Percentiles rank a stretch among this genome's conserved stretches.
These are phyloP conservation scores for Gila robusta DNA, from an alignment of 2,797 vertebrate species.

Conservation along the genomic window DNA sequence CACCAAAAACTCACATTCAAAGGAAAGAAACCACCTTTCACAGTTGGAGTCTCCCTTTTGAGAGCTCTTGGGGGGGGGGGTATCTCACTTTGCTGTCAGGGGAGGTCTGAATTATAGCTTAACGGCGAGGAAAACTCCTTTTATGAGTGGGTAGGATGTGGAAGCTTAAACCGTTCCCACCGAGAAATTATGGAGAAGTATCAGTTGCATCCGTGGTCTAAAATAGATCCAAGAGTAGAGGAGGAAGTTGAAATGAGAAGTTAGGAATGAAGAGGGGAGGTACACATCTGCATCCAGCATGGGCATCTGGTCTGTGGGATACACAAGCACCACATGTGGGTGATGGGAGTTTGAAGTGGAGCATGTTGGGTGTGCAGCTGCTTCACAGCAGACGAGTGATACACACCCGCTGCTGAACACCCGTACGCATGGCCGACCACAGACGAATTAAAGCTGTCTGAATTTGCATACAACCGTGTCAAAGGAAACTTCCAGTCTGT, in stretches of 20 bases:
- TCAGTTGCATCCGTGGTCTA: conserved; percentile 15
- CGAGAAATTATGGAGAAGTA: conserved; percentile 4
- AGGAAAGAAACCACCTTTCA: not conserved
- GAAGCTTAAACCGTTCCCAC: conserved; percentile 10
- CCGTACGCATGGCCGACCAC: not conserved
- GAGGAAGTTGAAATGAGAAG: conserved; percentile 32
- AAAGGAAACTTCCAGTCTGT: conserved; percentile 32
- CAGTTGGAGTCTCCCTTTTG: not conserved
- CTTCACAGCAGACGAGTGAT: conserved; percentile 13
- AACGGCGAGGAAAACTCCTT: conserved; percentile 2
- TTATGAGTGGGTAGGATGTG: conserved; percentile 11
- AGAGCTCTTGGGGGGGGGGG: no score
- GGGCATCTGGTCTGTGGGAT: conserved; percentile 30
- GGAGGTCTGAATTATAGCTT: conserved; percentile 7
- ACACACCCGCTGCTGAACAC: not conserved
- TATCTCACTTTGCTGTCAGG: conserved; percentile 4
- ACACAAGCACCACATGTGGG: conserved; percentile 17
- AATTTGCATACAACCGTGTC: conserved; percentile 8
- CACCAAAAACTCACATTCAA: conserved; percentile 25
- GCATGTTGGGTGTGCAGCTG: conserved; percentile 34
- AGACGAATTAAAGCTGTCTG: conserved; percentile 30
- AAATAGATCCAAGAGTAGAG: conserved; percentile 24
- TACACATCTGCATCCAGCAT: conserved; percentile 43
- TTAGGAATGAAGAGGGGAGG: conserved; percentile 10
- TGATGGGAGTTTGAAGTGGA: conserved; percentile 25